A percentile compares a stretch with the other conserved stretches of the same genome.
phyloP scores from a whole-genome alignment of 1,140 invertebrate species.

The Pogonus chalceus region DNA sequence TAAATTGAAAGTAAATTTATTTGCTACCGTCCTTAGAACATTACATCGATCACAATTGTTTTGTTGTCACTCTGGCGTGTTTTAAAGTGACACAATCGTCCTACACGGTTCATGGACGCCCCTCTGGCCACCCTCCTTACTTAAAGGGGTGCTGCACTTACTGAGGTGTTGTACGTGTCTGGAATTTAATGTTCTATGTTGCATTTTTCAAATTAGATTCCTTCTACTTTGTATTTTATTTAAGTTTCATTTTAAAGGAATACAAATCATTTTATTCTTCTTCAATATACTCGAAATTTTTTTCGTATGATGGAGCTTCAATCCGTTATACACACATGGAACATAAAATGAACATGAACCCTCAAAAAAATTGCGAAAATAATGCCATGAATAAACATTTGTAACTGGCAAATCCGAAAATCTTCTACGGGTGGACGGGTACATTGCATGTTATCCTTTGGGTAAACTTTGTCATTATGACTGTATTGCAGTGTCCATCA shows the following conservation, averaged over 20 bases:
- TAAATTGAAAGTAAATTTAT: slow-evolving; percentile 8
- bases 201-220: too few relatives aligned
- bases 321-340: too few relatives aligned
- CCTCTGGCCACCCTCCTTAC: too few relatives aligned
- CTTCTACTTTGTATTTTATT: too few relatives aligned
- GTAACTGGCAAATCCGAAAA: not conserved
- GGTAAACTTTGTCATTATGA: not conserved
- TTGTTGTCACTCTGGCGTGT: not conserved
- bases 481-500: not conserved
- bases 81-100: not conserved
- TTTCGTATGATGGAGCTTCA: too few relatives aligned
- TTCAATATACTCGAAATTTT: too few relatives aligned
- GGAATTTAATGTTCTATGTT: not conserved
- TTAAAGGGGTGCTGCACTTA: not conserved
- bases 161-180: not conserved
- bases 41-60: not conserved
- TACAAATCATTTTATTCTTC: too few relatives aligned
- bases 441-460: not conserved
- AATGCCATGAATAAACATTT: slow-evolving; percentile 3
- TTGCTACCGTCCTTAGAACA: not conserved
- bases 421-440: not conserved
- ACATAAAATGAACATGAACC: not conserved
- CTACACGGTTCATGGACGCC: too few relatives aligned
- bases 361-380: not conserved
- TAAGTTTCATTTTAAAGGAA: too few relatives aligned